phyloP scores from a whole-genome alignment of 2,797 vertebrate species.

The Gymnoscopelus microlampas region DNA sequence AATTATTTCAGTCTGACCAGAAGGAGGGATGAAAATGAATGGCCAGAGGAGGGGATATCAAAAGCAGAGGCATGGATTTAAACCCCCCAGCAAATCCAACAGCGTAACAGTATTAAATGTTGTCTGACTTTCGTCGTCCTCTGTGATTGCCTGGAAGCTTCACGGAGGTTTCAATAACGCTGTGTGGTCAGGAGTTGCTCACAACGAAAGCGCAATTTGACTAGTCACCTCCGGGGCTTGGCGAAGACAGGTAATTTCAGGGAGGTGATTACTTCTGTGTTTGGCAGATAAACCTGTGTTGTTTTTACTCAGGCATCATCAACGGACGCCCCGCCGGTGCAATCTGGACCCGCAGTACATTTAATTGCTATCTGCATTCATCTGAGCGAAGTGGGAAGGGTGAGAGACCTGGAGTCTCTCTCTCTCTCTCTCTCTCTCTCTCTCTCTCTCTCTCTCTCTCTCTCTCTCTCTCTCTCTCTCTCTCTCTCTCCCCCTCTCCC shows the following conservation, averaged over 20 bases:
- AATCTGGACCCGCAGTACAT: slow-evolving; percentile 50
- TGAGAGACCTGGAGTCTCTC: not conserved
- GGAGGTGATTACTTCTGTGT: slow-evolving; percentile 42
- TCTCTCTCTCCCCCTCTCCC: not conserved
- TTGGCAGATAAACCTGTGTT: slow-evolving; percentile 65
- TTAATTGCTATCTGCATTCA: slow-evolving; percentile 42
- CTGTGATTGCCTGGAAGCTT: slow-evolving; percentile 26
- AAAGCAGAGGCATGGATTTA: too few species aligned
- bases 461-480: not conserved
- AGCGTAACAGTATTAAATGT: slow-evolving; percentile 9
- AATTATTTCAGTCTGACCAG: too few species aligned
- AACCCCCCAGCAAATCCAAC: too few species aligned
- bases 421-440: too few species aligned
- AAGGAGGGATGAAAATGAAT: too few species aligned
- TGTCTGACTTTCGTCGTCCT: slow-evolving; percentile 1
- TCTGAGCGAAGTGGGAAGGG: slow-evolving; percentile 19
- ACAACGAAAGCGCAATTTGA: slow-evolving; percentile 45
- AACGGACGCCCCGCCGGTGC: slow-evolving; percentile 20
- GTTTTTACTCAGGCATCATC: slow-evolving; percentile 53
- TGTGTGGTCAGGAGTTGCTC: slow-evolving; percentile 1
- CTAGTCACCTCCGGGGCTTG: slow-evolving; percentile 38
- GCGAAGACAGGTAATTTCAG: slow-evolving; percentile 53
- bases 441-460: too few species aligned
- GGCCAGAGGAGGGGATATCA: too few species aligned
- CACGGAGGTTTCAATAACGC: slow-evolving; percentile 47